Percentiles rank a stretch among this genome's conserved stretches.
These are phyloP conservation scores for Drosophila arawakana DNA, from an alignment of 1,140 invertebrate genomes.

Conservation along the genomic window DNA sequence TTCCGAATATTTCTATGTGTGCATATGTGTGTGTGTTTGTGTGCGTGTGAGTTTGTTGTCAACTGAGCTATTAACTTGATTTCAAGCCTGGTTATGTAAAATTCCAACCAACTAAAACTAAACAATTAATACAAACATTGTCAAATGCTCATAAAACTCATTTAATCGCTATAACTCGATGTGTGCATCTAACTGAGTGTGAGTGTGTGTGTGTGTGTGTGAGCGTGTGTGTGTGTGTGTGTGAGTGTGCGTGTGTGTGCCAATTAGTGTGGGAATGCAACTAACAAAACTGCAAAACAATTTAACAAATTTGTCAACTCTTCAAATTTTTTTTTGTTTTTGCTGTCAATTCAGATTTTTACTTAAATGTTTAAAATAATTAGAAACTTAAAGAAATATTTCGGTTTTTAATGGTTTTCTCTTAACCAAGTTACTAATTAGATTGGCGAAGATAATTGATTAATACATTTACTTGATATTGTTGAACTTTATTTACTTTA, in stretches of 20 bases:
- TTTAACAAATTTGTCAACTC: constrained; percentile 28
- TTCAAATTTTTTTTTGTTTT: not conserved
- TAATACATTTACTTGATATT: too few species aligned
- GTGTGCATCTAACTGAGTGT: not conserved
- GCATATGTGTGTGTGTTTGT: not conserved
- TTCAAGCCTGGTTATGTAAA: constrained; percentile 40
- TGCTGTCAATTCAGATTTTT: not conserved
- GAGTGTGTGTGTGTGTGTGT: not conserved
- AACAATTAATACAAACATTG: constrained; percentile 41
- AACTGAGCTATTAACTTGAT: constrained; percentile 23
- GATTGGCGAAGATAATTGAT: too few species aligned
- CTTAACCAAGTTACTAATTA: too few species aligned
- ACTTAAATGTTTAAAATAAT: not conserved
- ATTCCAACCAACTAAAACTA: constrained; percentile 14
- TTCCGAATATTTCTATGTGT: constrained; percentile 13
- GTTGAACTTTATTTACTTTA: too few species aligned
- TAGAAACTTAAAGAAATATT: too few species aligned
- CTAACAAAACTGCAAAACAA: constrained; percentile 20
- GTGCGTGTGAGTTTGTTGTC: constrained; percentile 26
- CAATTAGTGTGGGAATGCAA: constrained; percentile 38
- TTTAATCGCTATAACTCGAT: constrained; percentile 19
- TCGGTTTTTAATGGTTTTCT: too few species aligned
- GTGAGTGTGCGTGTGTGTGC: constrained; percentile 9
- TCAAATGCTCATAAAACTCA: constrained; percentile 34
- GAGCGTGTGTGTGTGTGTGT: not conserved